Percentiles rank a stretch among this genome's conserved stretches.
phyloP scores from a whole-genome alignment of 37 sponge, comb jelly and placozoan genomes.

The Hexactinellida sp. region DNA sequence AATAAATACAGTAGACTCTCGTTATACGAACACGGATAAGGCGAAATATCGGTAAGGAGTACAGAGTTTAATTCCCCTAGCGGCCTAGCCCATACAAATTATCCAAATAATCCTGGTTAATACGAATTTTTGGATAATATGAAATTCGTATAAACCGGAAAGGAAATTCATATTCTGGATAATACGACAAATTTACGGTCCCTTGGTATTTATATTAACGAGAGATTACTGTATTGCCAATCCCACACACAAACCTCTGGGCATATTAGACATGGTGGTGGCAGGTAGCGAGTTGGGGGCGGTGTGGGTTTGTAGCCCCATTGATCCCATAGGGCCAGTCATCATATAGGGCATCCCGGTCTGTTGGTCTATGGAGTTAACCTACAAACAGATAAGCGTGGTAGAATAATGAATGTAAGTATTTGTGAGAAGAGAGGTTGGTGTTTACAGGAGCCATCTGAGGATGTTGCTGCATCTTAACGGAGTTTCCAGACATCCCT shows the following conservation, averaged over 20 bases:
- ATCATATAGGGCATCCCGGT: not conserved
- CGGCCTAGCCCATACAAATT: too few species aligned
- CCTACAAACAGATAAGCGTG: not conserved
- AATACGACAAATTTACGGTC: not conserved
- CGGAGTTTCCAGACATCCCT: not conserved
- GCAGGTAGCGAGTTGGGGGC: not conserved
- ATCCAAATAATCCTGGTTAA: too few species aligned
- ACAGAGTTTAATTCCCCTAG: too few species aligned
- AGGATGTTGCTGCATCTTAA: conserved; percentile 11
- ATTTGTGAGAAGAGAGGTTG: too few species aligned
- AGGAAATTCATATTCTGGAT: too few species aligned
- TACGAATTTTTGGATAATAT: too few species aligned
- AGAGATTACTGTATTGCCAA: too few species aligned
- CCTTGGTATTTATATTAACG: not conserved
- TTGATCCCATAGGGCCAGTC: not conserved
- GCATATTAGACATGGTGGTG: not conserved
- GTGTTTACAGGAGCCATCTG: not conserved
- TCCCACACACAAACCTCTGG: not conserved
- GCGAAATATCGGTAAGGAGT: too few species aligned
- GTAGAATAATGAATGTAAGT: not conserved
- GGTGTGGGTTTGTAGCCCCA: not conserved
- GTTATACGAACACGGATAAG: not conserved
- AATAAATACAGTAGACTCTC: not conserved
- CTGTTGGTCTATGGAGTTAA: not conserved
- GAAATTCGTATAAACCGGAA: too few species aligned